A percentile compares a stretch with the other conserved stretches of the same genome.
Evolutionary conservation across 2,113 vertebrate species (phyloP).

Genomic region (Cettia cetti): DNA sequence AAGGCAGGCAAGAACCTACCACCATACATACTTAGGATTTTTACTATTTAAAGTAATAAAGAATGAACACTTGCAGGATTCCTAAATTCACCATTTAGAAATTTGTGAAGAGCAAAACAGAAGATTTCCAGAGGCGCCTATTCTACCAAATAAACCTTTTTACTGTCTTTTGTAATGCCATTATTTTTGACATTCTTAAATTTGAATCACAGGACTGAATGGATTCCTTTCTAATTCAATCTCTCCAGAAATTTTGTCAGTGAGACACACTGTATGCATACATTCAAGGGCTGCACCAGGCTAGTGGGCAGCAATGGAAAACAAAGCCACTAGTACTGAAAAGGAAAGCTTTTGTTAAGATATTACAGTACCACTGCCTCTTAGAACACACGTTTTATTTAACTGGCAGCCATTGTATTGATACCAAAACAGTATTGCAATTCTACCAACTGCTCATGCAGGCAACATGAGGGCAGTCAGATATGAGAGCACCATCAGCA

Average conservation of each 20-base stretch:
- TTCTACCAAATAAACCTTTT: background rate
- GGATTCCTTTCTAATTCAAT: background rate
- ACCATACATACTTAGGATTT: background rate
- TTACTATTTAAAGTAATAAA: background rate
- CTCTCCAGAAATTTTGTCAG: background rate
- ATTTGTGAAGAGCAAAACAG: background rate
- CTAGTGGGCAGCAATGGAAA: background rate
- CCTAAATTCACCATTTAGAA: background rate
- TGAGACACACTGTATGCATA: background rate
- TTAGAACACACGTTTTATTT: background rate
- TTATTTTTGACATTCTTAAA: background rate
- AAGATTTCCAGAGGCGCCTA: background rate
- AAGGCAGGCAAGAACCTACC: background rate
- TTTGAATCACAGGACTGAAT: background rate
- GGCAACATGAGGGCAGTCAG: background rate
- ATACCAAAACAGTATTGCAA: background rate
- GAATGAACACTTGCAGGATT: background rate
- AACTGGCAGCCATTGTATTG: background rate
- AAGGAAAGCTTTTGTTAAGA: background rate
- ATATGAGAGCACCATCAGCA: background rate
- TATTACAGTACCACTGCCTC: background rate
- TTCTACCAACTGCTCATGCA: background rate
- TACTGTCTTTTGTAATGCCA: background rate
- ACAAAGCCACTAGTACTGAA: background rate
- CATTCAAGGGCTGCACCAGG: background rate